Conservation (phyloP, 2,113 vertebrate genomes). For the Anarhynchus alexandrinus region DNA sequence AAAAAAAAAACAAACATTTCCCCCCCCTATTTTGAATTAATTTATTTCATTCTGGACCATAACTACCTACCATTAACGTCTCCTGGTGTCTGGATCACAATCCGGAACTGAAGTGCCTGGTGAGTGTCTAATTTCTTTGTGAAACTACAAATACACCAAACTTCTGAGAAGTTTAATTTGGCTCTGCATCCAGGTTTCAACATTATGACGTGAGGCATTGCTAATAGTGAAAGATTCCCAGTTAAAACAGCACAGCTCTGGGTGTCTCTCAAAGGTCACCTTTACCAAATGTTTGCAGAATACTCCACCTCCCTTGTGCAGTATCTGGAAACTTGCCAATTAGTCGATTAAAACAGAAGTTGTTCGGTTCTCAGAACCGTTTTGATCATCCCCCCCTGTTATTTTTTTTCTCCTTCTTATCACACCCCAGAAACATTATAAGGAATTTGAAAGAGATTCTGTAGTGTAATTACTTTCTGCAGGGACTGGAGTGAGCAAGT, state of each 20-base stretch:
- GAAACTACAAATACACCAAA: neutral
- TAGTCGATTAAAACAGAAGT: neutral
- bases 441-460: neutral
- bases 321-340: neutral
- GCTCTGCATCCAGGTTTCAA: neutral
- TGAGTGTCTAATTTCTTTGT: neutral
- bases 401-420: neutral
- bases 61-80: neutral
- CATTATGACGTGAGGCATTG: neutral
- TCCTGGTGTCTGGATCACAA: neutral
- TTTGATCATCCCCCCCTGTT: neutral
- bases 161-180: neutral
- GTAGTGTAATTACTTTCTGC: neutral
- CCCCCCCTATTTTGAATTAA: neutral
- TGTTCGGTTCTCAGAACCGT: neutral
- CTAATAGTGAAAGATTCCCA: neutral
- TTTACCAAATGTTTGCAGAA: neutral
- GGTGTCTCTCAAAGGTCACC: neutral
- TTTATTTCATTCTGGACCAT: neutral
- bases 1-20: neutral
- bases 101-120: neutral
- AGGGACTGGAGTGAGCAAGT: neutral
- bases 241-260: neutral
- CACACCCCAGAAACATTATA: neutral
- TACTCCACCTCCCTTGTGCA: neutral